Percentiles rank a stretch among this genome's conserved stretches.
phyloP scores from a whole-genome alignment of 2,888 invertebrate species.

The Sepiola atlantica region DNA sequence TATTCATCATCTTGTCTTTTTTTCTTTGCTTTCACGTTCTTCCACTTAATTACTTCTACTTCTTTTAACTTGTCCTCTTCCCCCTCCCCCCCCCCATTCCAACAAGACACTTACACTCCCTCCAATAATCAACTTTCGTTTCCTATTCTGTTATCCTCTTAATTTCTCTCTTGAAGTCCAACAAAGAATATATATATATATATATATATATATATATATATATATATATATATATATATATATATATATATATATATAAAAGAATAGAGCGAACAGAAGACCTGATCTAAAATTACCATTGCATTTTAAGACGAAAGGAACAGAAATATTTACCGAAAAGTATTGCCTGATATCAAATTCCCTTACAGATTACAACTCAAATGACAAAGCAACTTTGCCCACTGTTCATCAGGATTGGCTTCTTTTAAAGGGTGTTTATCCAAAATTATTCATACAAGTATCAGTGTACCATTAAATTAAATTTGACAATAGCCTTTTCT shows the following conservation, averaged over 20 bases:
- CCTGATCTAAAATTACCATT: neutral
- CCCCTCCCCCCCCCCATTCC: too few relatives aligned
- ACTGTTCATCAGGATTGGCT: neutral
- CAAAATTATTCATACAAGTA: neutral
- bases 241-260: neutral
- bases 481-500: neutral
- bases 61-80: neutral
- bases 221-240: neutral
- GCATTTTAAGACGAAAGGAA: too few relatives aligned
- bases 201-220: neutral
- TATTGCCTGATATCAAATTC: slow-evolving; percentile 18
- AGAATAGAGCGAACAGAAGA: neutral
- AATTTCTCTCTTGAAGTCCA: neutral
- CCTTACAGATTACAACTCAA: neutral
- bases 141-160: too few relatives aligned
- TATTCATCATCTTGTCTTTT: neutral
- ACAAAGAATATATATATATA: neutral
- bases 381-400: neutral
- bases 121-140: neutral
- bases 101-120: too few relatives aligned
- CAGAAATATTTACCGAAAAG: neutral
- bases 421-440: neutral
- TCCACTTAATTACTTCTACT: neutral
- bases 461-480: neutral
- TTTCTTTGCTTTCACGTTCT: neutral